Evolutionary conservation across 2,888 invertebrate genomes (phyloP).

Genomic region (Diloba caeruleocephala): DNA sequence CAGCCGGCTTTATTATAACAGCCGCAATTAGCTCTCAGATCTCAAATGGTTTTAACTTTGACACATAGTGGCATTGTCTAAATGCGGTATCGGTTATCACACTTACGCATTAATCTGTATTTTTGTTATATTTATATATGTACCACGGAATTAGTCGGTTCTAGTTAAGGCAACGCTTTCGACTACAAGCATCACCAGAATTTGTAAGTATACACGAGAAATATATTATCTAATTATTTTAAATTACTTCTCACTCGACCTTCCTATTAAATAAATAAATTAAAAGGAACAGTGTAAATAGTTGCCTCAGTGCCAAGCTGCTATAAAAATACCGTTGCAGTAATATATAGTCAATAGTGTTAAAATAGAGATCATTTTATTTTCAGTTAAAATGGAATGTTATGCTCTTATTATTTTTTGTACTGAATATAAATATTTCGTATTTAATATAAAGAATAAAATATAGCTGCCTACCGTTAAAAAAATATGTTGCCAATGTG

Average conservation of each 20-base stretch:
- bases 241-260: constrained; percentile 55
- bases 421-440: constrained; percentile 32
- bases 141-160: constrained; percentile 30
- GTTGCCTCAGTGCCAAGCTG: constrained; percentile 52
- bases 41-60: constrained; percentile 45
- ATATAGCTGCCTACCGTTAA: constrained; percentile 13
- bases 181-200: constrained; percentile 25
- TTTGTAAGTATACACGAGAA: constrained; percentile 19
- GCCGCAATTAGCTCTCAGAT: constrained; percentile 42
- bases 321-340: constrained; percentile 60
- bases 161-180: constrained; percentile 5
- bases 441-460: background rate
- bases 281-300: constrained; percentile 51
- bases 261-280: constrained; percentile 58
- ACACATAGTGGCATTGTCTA: constrained; percentile 40
- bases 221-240: constrained; percentile 38
- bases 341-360: constrained; percentile 55
- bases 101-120: constrained; percentile 13
- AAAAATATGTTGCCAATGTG: too few species aligned
- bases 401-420: constrained; percentile 50
- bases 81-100: constrained; percentile 21
- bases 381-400: constrained; percentile 60
- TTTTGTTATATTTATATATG: constrained; percentile 10
- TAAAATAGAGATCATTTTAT: constrained; percentile 67
- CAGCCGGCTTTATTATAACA: constrained; percentile 8